These are phyloP conservation scores for Sternotherus odoratus DNA, from an alignment of 2,797 vertebrate species.

Conservation along the genomic window DNA sequence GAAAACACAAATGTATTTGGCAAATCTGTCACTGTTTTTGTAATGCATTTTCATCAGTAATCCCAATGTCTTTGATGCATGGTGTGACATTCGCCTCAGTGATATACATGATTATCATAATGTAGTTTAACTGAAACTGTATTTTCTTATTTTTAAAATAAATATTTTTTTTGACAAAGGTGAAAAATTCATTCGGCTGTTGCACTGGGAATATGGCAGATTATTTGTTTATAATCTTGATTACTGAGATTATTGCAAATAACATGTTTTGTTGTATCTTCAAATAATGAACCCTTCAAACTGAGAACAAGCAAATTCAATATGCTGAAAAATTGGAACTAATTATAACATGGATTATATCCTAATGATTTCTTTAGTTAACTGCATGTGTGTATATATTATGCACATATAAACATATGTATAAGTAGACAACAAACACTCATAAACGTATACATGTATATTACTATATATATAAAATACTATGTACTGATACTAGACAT, in stretches of 20 bases:
- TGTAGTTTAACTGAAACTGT: neutral
- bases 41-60: slow-evolving; percentile 38
- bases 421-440: too few species aligned
- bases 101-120: neutral
- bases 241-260: slow-evolving; percentile 9
- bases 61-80: slow-evolving; percentile 21
- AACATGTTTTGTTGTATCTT: neutral
- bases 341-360: neutral
- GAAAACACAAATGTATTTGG: slow-evolving; percentile 61
- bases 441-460: too few species aligned
- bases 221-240: neutral
- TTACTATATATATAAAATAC: too few species aligned
- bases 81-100: neutral
- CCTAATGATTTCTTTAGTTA: too few species aligned
- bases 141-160: neutral
- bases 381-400: neutral
- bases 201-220: neutral
- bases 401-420: neutral
- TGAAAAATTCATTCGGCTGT: neutral
- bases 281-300: neutral
- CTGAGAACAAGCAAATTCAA: neutral
- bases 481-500: too few species aligned
- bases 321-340: slow-evolving; percentile 22
- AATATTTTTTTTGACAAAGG: neutral
- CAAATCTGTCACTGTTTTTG: slow-evolving; percentile 41